Base-by-base conservation (phyloP, 2,113 vertebrate species). In the Cettia cetti region DNA sequence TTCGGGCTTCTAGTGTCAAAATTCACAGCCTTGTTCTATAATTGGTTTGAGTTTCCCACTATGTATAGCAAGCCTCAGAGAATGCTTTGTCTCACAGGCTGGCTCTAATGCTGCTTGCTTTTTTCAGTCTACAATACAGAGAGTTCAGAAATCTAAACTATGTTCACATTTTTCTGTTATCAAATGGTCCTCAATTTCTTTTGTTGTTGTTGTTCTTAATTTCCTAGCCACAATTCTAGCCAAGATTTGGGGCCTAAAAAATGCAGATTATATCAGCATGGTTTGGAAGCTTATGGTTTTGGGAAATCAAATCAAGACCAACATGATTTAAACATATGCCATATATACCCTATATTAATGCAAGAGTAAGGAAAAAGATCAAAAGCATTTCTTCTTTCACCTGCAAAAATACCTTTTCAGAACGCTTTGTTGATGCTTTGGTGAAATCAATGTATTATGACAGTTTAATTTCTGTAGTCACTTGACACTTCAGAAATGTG, bases 261-360 rank as follows among this genome's bases (percentile, higher is more conserved):
- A 1, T 1, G 0, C 7, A n/a, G 60, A 64, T 37, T 1, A 23
- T 47, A 42, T 13, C 8, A 39, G 9, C 5, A 33, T 60, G 24
- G 40, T 49, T 57, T 86, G 65, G 26, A 76, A 47, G 6, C 4
- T 70, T 74, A 35, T 64, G 11, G 1, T 64, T 83, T 16, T 39
- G 14, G 30, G 20, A 76, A 65, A 12, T 24, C 1, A 4, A 44
- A 85, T 66, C 15, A 71, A 42, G 33, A 33, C 6, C 18, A 63
- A 27, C 2, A 5, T 33, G n/a, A 53, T 44, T 53, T 76, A 61
- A 79, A 65, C 15, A 2, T 33, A 18, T 65, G 16, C 6, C 9
- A 3, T 86, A 19, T 40, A 30, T 23, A 24, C 2, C 2, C 13
- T 56, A 54, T 28, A 22, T 40, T 75, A 72, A 69, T 86, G 11